phyloP scores from a whole-genome alignment of 1,140 invertebrate species.

The Amyelois transitella region DNA sequence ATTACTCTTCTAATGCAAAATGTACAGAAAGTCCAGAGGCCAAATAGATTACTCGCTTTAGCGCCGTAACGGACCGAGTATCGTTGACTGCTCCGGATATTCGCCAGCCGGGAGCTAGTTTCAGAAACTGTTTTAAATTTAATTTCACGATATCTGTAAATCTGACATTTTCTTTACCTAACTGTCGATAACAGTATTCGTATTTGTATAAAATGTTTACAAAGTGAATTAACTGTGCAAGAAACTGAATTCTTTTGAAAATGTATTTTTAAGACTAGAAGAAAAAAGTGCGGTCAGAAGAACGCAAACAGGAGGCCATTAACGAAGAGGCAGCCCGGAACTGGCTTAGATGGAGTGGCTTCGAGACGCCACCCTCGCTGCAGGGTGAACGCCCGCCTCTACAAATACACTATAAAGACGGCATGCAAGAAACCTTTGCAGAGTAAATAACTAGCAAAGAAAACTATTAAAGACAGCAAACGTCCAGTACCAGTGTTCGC shows the following conservation, averaged over 20 bases:
- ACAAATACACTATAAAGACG: conserved; percentile 26
- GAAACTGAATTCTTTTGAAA: not conserved
- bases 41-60: not conserved
- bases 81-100: not conserved
- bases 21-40: not conserved
- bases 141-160: not conserved
- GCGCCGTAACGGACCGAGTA: not conserved
- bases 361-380: conserved; percentile 5
- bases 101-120: not conserved
- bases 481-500: not conserved
- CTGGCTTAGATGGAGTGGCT: conserved; percentile 12
- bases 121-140: not conserved
- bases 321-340: conserved; percentile 18
- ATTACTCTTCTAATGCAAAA: not conserved
- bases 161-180: not conserved
- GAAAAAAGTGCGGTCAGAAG: conserved; percentile 4
- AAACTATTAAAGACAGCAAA: conserved; percentile 7
- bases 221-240: not conserved
- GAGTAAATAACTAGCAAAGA: conserved; percentile 20
- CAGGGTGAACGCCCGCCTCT: conserved; percentile 20
- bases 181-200: conserved; percentile 2
- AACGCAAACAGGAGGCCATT: conserved; percentile 18
- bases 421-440: conserved; percentile 28
- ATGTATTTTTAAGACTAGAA: not conserved
- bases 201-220: not conserved